These are phyloP conservation scores for Drosophila niveifrons DNA, from an alignment of 2,888 invertebrate genomes.

Conservation along the genomic window DNA sequence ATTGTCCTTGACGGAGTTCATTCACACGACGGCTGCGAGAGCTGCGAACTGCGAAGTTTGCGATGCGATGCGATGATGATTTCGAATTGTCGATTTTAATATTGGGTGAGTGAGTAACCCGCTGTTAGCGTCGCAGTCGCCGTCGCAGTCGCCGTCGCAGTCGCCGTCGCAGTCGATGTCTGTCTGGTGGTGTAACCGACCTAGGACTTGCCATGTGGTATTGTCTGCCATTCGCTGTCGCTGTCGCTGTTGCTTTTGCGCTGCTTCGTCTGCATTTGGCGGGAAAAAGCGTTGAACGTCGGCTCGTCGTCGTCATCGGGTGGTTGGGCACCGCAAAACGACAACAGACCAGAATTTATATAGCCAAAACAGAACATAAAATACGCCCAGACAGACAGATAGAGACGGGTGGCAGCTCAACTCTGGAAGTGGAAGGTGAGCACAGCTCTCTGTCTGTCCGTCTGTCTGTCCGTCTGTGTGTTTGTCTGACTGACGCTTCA, in stretches of 20 bases:
- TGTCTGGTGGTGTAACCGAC: slow-evolving; percentile 80
- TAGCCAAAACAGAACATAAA: slow-evolving; percentile 74
- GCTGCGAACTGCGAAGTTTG: slow-evolving; percentile 41
- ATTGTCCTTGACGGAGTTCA: slow-evolving; percentile 84
- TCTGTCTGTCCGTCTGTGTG: background rate
- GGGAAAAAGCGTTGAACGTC: slow-evolving; percentile 66
- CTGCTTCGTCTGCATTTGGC: slow-evolving; percentile 73
- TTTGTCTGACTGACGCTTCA: slow-evolving; percentile 23
- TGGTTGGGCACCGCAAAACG: slow-evolving; percentile 51
- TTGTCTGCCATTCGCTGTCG: slow-evolving; percentile 70
- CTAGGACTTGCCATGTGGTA: slow-evolving; percentile 83
- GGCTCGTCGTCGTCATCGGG: slow-evolving; percentile 40
- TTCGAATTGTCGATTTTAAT: slow-evolving; percentile 77
- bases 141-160: background rate
- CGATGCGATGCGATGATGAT: slow-evolving; percentile 59
- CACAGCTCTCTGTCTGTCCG: background rate
- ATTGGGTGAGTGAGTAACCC: slow-evolving; percentile 59
- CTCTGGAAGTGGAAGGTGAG: slow-evolving; percentile 8
- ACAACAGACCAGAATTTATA: slow-evolving; percentile 59
- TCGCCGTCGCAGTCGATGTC: slow-evolving; percentile 8
- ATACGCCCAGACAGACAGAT: slow-evolving; percentile 50
- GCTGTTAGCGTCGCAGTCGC: slow-evolving; percentile 26
- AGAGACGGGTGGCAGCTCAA: slow-evolving; percentile 16
- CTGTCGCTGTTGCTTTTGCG: slow-evolving; percentile 39
- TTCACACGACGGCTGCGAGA: slow-evolving; percentile 66